A percentile compares a stretch with the other conserved stretches of the same genome.
phyloP scores from a whole-genome alignment of 2,888 invertebrate species.

The Chouioia cunea region DNA sequence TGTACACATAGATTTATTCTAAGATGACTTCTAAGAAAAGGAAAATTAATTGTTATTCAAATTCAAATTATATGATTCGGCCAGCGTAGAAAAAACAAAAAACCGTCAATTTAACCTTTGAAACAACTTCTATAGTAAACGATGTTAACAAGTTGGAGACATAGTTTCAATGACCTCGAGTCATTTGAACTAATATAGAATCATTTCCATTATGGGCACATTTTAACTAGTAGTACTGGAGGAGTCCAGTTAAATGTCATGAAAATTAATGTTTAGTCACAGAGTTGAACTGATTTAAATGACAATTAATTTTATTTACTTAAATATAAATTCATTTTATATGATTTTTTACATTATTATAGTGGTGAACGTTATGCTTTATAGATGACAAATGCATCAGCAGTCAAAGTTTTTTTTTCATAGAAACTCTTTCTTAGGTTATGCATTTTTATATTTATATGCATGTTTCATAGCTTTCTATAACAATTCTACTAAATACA shows the following conservation, averaged over 20 bases:
- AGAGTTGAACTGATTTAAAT: not conserved
- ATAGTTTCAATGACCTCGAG: constrained; percentile 34
- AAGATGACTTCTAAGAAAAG: no score
- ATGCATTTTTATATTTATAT: constrained; percentile 17
- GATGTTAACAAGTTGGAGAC: constrained; percentile 52
- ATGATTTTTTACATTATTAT: constrained; percentile 37
- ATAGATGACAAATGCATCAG: constrained; percentile 27
- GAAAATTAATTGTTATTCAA: no score
- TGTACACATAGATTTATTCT: no score
- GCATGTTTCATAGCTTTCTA: not conserved
- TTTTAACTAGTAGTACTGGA: not conserved
- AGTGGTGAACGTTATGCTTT: constrained; percentile 24
- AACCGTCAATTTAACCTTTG: constrained; percentile 73
- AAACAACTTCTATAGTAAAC: constrained; percentile 69
- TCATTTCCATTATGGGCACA: not conserved
- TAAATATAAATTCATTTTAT: constrained; percentile 40
- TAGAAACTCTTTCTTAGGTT: constrained; percentile 31
- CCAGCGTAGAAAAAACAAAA: constrained; percentile 74
- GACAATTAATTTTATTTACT: constrained; percentile 36
- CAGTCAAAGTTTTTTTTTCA: constrained; percentile 17
- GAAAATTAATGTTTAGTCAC: no score
- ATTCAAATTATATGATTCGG: constrained; percentile 67
- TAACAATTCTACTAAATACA: constrained; percentile 32
- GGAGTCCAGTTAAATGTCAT: no score
- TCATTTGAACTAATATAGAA: constrained; percentile 6